phyloP scores from a whole-genome alignment of 2,888 invertebrate genomes.

The Tetrapedia diversipes region DNA sequence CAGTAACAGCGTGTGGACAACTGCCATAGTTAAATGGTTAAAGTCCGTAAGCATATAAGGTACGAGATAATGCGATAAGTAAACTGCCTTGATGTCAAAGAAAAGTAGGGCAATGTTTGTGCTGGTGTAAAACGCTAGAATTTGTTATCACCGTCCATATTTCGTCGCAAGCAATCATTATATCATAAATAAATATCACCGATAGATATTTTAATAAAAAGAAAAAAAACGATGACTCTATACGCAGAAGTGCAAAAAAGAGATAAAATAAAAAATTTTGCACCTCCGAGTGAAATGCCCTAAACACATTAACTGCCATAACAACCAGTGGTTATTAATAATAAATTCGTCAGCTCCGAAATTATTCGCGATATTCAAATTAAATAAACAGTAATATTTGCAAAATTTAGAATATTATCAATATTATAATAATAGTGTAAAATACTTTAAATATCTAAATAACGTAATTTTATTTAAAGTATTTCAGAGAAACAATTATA shows the following conservation, averaged over 20 bases:
- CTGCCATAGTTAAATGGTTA: constrained; percentile 34
- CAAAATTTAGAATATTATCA: no score
- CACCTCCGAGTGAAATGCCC: constrained; percentile 3
- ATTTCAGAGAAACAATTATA: no score
- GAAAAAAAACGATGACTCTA: constrained; percentile 49
- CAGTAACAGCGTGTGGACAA: constrained; percentile 1
- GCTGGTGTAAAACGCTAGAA: constrained; percentile 52
- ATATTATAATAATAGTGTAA: no score
- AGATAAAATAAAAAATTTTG: constrained; percentile 29
- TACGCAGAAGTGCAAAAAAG: constrained; percentile 27
- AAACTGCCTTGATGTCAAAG: constrained; percentile 45
- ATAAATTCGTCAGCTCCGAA: no score
- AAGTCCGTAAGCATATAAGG: constrained; percentile 46
- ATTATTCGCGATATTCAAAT: no score
- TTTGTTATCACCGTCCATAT: constrained; percentile 63
- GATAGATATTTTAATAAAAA: constrained; percentile 20
- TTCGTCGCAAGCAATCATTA: constrained; percentile 54
- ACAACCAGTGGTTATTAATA: no score
- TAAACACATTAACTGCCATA: neutral
- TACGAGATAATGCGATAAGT: constrained; percentile 58
- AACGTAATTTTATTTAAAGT: no score
- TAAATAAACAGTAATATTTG: no score
- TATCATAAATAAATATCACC: constrained; percentile 52
- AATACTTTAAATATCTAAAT: no score
- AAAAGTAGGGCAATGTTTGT: constrained; percentile 27